phyloP scores from a whole-genome alignment of 2,797 vertebrate species.

The Poeciliopsis infans region DNA sequence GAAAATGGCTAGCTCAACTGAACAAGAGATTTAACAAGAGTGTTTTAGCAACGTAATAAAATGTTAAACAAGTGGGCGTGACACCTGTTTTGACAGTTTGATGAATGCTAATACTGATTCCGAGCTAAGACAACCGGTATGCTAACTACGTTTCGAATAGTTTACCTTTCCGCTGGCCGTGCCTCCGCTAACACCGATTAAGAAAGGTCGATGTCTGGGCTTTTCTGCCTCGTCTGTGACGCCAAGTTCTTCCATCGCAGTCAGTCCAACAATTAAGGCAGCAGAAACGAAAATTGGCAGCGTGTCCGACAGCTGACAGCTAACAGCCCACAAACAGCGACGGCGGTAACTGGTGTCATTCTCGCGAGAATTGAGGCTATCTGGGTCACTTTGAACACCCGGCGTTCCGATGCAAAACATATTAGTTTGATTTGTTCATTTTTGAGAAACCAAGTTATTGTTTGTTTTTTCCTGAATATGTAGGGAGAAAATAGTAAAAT shows the following conservation, averaged over 20 bases:
- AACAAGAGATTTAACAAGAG: neutral
- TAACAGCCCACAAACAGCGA: neutral
- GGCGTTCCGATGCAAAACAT: neutral
- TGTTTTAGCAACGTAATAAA: accelerated
- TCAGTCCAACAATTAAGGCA: neutral
- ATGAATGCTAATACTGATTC: neutral
- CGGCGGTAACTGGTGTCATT: neutral
- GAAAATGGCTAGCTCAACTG: neutral
- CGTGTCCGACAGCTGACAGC: neutral
- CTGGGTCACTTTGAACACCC: neutral
- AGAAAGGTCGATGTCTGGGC: slow-evolving; percentile 85
- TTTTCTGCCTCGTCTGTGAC: slow-evolving; percentile 76
- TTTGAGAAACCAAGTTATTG: neutral
- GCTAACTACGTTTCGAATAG: slow-evolving; percentile 11
- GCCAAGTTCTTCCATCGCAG: slow-evolving; percentile 65
- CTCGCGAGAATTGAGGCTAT: neutral
- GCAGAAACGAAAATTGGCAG: slow-evolving; percentile 4
- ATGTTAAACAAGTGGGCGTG: slow-evolving; percentile 28
- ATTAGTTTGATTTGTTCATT: neutral
- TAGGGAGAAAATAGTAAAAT: neutral
- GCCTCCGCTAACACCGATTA: slow-evolving; percentile 94
- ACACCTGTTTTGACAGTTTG: slow-evolving; percentile 39
- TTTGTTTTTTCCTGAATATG: neutral
- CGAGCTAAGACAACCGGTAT: slow-evolving; percentile 33
- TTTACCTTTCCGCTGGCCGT: slow-evolving; percentile 94